These are phyloP conservation scores for Trachelus iudaicus DNA, from an alignment of 2,888 invertebrate species.

Conservation along the genomic window DNA sequence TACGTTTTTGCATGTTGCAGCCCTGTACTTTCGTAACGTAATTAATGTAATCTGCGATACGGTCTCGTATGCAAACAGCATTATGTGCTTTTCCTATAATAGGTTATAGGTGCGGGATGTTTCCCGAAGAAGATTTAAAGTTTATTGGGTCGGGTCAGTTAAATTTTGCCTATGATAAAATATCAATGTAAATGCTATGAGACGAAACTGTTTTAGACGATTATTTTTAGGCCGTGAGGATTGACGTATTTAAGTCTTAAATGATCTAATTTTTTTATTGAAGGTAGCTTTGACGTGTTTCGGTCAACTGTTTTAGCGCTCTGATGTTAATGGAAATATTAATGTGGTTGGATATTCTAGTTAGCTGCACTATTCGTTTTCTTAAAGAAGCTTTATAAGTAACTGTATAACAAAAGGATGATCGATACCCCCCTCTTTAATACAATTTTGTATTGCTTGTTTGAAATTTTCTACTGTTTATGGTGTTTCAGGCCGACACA, in stretches of 20 bases:
- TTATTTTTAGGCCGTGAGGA: background rate
- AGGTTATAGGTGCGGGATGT: background rate
- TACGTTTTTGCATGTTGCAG: background rate
- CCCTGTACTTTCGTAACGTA: background rate
- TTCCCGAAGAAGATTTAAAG: conserved; percentile 35
- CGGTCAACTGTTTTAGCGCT: background rate
- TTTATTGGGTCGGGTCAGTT: conserved; percentile 45
- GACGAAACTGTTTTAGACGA: background rate
- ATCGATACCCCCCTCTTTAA: background rate
- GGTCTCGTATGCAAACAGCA: background rate
- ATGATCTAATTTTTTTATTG: background rate
- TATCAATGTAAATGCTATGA: background rate
- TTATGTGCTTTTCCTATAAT: background rate
- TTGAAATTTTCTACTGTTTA: background rate
- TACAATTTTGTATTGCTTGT: background rate
- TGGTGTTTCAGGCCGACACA: conserved; percentile 56
- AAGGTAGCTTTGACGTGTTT: background rate
- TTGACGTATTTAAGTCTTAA: background rate
- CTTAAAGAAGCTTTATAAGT: too few relatives aligned
- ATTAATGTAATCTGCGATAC: background rate
- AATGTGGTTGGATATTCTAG: background rate
- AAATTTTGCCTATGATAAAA: conserved; percentile 16
- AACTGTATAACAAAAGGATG: background rate
- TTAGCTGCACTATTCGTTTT: background rate
- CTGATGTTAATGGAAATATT: background rate